phyloP scores from a whole-genome alignment of 2,113 vertebrate genomes.

The Sprattus sprattus region DNA sequence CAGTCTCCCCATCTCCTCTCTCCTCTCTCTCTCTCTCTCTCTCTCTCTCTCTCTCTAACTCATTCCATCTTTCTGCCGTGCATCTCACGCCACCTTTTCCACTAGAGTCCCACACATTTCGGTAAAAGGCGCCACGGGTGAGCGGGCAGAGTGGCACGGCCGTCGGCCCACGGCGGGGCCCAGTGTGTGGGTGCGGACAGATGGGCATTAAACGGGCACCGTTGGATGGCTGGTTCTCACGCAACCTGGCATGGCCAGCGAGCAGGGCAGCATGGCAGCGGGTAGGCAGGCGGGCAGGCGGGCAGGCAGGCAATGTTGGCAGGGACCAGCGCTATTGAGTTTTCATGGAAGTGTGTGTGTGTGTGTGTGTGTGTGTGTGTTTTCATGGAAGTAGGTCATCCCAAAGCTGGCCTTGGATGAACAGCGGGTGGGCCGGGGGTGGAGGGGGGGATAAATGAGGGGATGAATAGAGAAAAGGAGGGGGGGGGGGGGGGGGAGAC shows the following conservation, averaged over 20 bases:
- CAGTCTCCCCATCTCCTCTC: neutral
- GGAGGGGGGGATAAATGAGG: constrained; percentile 59
- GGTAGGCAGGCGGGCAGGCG: constrained; percentile 42
- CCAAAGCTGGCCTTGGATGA: constrained; percentile 57
- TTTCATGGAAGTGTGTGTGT: constrained; percentile 63
- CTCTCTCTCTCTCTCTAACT: constrained; percentile 15
- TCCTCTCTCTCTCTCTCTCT: constrained; percentile 13
- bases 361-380: no score
- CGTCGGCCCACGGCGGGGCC: neutral
- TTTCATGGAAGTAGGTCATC: constrained; percentile 68
- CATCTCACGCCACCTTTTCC: neutral
- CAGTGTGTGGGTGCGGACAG: neutral
- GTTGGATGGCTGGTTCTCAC: constrained; percentile 40
- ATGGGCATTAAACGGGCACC: constrained; percentile 15
- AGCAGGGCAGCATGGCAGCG: constrained; percentile 41
- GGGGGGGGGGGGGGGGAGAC: neutral
- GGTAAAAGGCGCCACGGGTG: neutral
- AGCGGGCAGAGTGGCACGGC: neutral
- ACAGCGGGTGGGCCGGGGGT: neutral
- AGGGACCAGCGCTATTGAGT: constrained; percentile 60
- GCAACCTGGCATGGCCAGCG: constrained; percentile 45
- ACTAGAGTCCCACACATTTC: neutral
- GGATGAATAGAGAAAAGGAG: constrained; percentile 46
- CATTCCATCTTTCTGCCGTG: neutral
- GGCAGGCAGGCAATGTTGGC: constrained; percentile 4